Evolutionary conservation across 2,888 invertebrate genomes (phyloP), one percentile per base, ranked within the genome.

Genomic region (Stenichneumon culpator): DNA sequence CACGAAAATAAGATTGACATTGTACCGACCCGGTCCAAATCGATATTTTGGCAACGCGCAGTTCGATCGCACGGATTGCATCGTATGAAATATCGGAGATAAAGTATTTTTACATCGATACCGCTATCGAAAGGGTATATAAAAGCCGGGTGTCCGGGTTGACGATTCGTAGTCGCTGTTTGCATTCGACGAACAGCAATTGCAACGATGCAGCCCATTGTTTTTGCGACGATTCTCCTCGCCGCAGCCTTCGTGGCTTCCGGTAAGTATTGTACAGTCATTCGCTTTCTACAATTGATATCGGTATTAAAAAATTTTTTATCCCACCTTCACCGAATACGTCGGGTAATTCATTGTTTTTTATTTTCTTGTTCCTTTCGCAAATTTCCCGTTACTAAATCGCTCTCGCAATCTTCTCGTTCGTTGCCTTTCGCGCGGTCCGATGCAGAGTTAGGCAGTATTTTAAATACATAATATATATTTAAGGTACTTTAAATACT

Each of bases 121-220:
- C 52, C 52, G 52, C 52, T 22, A 60, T 60, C 25, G 60, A 16
- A 50, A 63, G 22, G 22, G 70, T 83, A 77, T 80, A 83, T 79
- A 83, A 83, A 52, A 75, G 70, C 67, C 22, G 32, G 16, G 11
- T 16, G 44, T 25, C 6, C 16, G 19, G 47, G 0, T 11, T 28
- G 14, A 54, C 54, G 36, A 52, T 52, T 72, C 54, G 70, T 68
- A 77, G 60, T 72, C 54, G 54, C 25, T 52, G 57, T 6, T 44
- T 63, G 16, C 32, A 14, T 47, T 39, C 60, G 63, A 28, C 14
- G 50, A 70, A 65, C 32, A 47, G 50, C 28, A 16, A 63, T 16
- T 25, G 4, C 50, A 52, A 63, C 54, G 16, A 83, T 83, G 83
- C 79, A 28, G 69, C 2, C 44, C n/a, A n/a, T 74, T n/a, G 11